Base-by-base conservation (phyloP, 2,113 vertebrate genomes). In the Alligator sinensis region DNA sequence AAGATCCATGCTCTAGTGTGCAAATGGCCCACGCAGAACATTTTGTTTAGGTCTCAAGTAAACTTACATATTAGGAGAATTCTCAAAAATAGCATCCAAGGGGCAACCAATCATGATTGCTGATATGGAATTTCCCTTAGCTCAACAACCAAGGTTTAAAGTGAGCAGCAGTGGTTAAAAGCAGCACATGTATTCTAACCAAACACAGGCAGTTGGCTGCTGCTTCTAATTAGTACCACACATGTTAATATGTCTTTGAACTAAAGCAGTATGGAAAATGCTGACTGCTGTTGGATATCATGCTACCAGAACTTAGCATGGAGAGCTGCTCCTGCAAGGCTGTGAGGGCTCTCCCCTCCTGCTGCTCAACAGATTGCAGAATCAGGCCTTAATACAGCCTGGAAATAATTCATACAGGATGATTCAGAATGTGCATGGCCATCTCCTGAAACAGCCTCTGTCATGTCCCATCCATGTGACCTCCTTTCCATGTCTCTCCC, bases 11-110 rank as follows among this genome's bases (percentile, higher is more conserved):
- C 63, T 60, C 7, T 79, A 86, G 81, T 79, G 93, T n/a, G 3
- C 88, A 91, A 90, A 84, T 55, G 78, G 84, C 91, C 74, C 25
- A 78, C 22, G 57, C 84, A 93, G 85, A 93, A 90, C 96, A 94
- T 72, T 93, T 93, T 62, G 4, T 94, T 95, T 95, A 96, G 94
- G 78, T 94, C 91, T 92, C 77, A 89, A 93, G 91, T 93, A 85
- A 91, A 93, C 92, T 12, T 55, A 70, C 63, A 93, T 92, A 93
- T 95, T 93, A 97, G 89, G 80, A 91, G 78, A 93, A 93, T 18
- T 72, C 92, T 94, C 89, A 91, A 92, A 92, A 95, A 83, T 76
- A 68, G 58, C 72, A 83, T 47, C 87, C 84, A 91, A 95, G 85
- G 47, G 93, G 78, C 72, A 88, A 89, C 79, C 77, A 91, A 92